Conservation (phyloP, 2,113 vertebrate genomes). For the Hemiprocne comata region DNA sequence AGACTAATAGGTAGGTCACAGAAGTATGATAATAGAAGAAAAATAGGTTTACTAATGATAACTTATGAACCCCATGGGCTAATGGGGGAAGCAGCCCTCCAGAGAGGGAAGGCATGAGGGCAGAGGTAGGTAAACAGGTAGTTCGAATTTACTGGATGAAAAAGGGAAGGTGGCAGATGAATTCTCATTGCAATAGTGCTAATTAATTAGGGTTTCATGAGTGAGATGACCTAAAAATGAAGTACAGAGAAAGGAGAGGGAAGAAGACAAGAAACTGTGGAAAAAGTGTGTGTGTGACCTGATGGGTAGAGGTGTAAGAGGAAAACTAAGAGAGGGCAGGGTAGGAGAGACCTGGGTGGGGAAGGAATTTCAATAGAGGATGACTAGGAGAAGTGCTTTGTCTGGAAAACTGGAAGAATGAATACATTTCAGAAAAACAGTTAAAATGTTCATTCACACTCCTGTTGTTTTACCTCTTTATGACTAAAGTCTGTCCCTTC, state of each 20-base stretch:
- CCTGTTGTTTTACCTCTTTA: neutral
- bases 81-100: neutral
- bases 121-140: neutral
- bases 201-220: neutral
- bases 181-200: neutral
- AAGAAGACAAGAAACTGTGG: neutral
- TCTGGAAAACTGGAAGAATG: neutral
- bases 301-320: neutral
- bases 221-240: neutral
- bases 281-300: neutral
- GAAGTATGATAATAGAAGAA: neutral
- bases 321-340: neutral
- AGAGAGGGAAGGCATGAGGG: neutral
- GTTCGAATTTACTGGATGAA: neutral
- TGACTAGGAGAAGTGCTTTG: neutral
- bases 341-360: neutral
- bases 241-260: neutral
- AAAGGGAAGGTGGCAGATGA: neutral
- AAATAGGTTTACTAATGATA: neutral
- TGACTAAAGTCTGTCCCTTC: neutral
- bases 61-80: neutral
- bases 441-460: neutral
- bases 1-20: neutral
- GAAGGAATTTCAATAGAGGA: neutral
- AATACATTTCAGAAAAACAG: neutral